Evolutionary conservation across 2,113 vertebrate species (phyloP).

Genomic region (Ascaphus truei): DNA sequence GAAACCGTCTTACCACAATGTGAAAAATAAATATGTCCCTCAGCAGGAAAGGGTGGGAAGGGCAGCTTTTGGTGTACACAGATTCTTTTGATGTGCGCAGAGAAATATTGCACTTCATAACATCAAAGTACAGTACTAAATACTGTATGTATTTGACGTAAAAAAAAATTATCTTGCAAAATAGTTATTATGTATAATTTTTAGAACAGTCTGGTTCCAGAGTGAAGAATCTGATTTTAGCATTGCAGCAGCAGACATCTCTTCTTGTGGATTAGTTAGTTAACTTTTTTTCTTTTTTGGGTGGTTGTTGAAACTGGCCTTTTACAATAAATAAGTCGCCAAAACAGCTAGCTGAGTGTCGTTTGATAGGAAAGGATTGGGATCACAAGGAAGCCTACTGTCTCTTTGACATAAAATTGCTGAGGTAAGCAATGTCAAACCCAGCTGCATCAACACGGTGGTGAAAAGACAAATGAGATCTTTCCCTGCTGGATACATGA

Average conservation of each 20-base stretch:
- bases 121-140: background rate
- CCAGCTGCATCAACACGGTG: constrained; percentile 75
- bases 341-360: constrained; percentile 67
- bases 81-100: background rate
- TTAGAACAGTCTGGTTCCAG: constrained; percentile 43
- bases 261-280: constrained; percentile 63
- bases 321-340: constrained; percentile 72
- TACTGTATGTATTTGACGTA: too few relatives aligned
- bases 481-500: constrained; percentile 63
- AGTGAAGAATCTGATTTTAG: constrained; percentile 51
- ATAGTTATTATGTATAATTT: too few relatives aligned
- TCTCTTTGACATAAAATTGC: constrained; percentile 60
- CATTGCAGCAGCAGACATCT: constrained; percentile 55
- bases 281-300: constrained; percentile 14
- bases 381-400: constrained; percentile 72
- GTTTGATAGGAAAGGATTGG: constrained; percentile 75
- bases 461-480: constrained; percentile 68
- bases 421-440: constrained; percentile 70
- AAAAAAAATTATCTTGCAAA: background rate
- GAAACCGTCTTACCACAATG: background rate
- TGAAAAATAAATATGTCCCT: background rate
- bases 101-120: background rate
- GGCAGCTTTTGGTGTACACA: background rate
- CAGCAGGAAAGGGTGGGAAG: background rate
- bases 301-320: constrained; percentile 62